Base-by-base conservation (phyloP, 1,140 invertebrate genomes). In the Drosophila mauritiana region DNA sequence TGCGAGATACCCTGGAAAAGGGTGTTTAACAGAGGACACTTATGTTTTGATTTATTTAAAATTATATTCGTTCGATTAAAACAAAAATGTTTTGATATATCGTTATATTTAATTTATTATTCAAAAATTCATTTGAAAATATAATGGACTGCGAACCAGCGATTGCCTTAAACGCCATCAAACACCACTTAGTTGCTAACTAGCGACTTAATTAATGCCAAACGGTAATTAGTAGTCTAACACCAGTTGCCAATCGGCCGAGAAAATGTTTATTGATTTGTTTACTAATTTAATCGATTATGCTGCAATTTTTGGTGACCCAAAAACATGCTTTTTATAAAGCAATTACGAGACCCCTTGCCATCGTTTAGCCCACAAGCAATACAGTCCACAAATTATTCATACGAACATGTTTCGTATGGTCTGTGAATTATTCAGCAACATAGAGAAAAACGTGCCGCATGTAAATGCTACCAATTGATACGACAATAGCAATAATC, bases 1-100 rank as follows among this genome's bases (percentile, higher is more conserved):
- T 98, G 93, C 95, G 95, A 76, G 92, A 93, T 37, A 93, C 94
- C 0, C 86, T 96, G 4, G 81, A 85, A n/a, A 84, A 77, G 73
- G 77, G 73, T 12, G 20, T 68, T 2, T 64, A 64, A 40, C 0
- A 31, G n/a, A 1, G 17, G 17, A 3, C 11, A 4, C 11, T 22
- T 6, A 13, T 5, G 11, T 4, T 6, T 48, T 0, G 13, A 3
- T n/a, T 3, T 7, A 4, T 4, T 43, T 11, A 1, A 43, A 39
- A 39, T n/a, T 5, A 39, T 4, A 39, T 12, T 39, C 11, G 31
- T 31, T 31, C 7, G 31, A 3, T 31, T 31, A 2, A 10, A 31
- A 8, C 31, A 8, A 31, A 8, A 0, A 10, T 10, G 2, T 31
- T 10, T 7, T 31, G 8, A 8, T 31, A 31, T 8, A 27, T 27